Percentiles rank a stretch among this genome's conserved stretches.
Evolutionary conservation across 2,113 vertebrate species (phyloP).

Genomic region (Cathartes aura): DNA sequence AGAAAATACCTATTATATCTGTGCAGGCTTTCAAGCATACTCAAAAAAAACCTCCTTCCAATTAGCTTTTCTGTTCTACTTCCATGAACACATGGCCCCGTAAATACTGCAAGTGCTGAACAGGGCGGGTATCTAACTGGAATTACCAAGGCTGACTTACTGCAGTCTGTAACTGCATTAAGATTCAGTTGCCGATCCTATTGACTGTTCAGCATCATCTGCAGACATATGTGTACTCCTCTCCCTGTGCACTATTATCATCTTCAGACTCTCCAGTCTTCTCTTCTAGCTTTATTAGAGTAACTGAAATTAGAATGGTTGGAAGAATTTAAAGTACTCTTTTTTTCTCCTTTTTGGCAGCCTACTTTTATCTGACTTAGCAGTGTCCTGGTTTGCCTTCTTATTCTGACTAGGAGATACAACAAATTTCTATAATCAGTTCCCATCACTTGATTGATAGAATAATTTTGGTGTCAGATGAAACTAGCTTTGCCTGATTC

Average conservation of each 20-base stretch:
- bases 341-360: background rate
- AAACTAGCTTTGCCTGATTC: background rate
- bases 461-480: conserved; percentile 20
- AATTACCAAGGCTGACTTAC: background rate
- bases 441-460: conserved; percentile 35
- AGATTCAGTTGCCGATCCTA: background rate
- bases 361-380: conserved; percentile 41
- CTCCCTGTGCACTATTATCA: background rate
- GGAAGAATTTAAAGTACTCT: background rate
- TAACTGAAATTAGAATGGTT: background rate
- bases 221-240: background rate
- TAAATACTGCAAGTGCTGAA: background rate
- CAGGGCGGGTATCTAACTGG: background rate
- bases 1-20: background rate
- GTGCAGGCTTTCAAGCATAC: background rate
- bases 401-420: conserved; percentile 32
- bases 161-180: background rate
- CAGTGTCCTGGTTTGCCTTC: conserved; percentile 29
- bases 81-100: background rate
- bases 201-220: background rate
- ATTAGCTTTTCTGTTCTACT: background rate
- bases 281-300: background rate
- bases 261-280: background rate
- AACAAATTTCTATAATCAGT: conserved; percentile 43
- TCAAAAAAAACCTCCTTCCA: background rate